These are phyloP conservation scores for Hydrotaea cyrtoneurina DNA, from an alignment of 2,888 invertebrate species.

Conservation along the genomic window DNA sequence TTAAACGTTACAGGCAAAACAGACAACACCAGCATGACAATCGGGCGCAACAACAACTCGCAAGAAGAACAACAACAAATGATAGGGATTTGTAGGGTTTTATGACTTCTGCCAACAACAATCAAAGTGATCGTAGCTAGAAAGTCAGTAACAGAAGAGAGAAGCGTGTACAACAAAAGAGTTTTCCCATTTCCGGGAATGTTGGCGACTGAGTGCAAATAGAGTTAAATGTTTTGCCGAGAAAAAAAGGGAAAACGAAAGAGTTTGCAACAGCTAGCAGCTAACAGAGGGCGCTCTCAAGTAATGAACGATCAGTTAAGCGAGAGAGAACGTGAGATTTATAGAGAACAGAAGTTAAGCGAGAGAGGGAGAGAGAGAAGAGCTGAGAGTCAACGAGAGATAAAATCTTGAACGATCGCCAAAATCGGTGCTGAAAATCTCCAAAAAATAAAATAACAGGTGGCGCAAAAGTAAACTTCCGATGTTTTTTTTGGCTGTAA, in stretches of 20 bases:
- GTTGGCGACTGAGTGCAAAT: not conserved
- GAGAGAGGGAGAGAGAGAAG: not conserved
- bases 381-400: not conserved
- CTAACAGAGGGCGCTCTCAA: slow-evolving; percentile 40
- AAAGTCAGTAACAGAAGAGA: slow-evolving; percentile 31
- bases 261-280: slow-evolving; percentile 26
- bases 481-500: no score
- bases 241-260: slow-evolving; percentile 33
- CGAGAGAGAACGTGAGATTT: no score
- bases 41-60: no score
- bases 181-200: slow-evolving; percentile 47
- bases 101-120: slow-evolving; percentile 47
- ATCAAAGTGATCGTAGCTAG: slow-evolving; percentile 43
- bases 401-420: no score
- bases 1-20: not conserved
- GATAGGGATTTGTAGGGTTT: slow-evolving; percentile 26
- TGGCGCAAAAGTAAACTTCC: no score
- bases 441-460: no score
- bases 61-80: slow-evolving; percentile 6
- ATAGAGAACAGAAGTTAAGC: not conserved
- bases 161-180: slow-evolving; percentile 55
- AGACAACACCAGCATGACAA: slow-evolving; percentile 4
- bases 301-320: no score
- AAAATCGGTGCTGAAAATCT: no score
- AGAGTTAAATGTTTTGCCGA: slow-evolving; percentile 19